Evolutionary conservation across 2,797 vertebrate species (phyloP).

Genomic region (Lithobates sylvaticus): DNA sequence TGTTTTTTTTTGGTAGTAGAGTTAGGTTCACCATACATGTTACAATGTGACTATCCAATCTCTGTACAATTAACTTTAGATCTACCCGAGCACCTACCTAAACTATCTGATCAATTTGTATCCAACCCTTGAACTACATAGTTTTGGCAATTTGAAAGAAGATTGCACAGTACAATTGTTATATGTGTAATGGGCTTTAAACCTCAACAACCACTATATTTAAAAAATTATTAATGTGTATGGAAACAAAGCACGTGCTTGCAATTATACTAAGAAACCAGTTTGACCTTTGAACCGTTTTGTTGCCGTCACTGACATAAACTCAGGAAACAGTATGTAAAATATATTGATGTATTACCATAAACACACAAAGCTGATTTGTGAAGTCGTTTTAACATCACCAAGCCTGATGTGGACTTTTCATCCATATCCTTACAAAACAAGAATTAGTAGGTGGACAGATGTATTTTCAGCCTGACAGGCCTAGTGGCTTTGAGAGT

Average conservation of each 20-base stretch:
- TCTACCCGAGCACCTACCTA: no score
- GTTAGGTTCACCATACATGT: no score
- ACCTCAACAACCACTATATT: no score
- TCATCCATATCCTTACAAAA: slow-evolving; percentile 16
- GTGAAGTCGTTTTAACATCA: slow-evolving; percentile 19
- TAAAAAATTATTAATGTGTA: no score
- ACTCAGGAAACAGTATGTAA: not conserved
- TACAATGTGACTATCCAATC: no score
- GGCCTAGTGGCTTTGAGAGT: slow-evolving; percentile 33
- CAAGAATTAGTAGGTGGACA: slow-evolving; percentile 21
- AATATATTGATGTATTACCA: slow-evolving; percentile 11
- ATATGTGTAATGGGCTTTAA: no score
- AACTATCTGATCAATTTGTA: no score
- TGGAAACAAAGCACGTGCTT: not conserved
- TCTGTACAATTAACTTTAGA: no score
- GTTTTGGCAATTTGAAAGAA: no score
- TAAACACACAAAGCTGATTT: slow-evolving; percentile 24
- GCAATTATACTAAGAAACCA: not conserved
- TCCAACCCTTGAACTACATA: no score
- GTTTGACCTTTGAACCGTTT: not conserved
- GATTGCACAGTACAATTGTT: no score
- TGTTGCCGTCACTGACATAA: not conserved
- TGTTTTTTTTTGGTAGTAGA: no score
- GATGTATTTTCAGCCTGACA: slow-evolving; percentile 25
- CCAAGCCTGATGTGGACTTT: not conserved